Conservation (phyloP, 2,797 vertebrate genomes). For the Squalus acanthias region DNA sequence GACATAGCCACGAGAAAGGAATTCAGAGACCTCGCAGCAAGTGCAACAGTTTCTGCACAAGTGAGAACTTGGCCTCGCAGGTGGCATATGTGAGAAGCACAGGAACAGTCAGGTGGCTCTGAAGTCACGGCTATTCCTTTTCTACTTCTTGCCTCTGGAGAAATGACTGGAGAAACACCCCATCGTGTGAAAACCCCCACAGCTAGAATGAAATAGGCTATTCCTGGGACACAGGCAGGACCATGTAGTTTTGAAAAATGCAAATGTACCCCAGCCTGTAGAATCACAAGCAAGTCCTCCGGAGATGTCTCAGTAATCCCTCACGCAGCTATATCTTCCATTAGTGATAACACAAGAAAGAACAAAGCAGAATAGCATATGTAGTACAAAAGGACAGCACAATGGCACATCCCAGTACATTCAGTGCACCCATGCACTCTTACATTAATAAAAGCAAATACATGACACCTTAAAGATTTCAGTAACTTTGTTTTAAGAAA, state of each 20-base stretch:
- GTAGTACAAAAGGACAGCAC: not conserved
- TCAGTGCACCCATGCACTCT: not conserved
- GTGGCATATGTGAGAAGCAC: not conserved
- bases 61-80: not conserved
- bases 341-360: not conserved
- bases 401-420: not conserved
- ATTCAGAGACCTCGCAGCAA: not conserved
- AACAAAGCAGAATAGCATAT: not conserved
- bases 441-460: not conserved
- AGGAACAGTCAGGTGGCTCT: not conserved
- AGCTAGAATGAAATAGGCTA: not conserved
- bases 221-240: not conserved
- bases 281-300: not conserved
- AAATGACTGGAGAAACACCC: not conserved
- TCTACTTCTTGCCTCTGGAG: not conserved
- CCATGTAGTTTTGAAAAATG: not conserved
- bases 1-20: not conserved
- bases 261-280: not conserved
- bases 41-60: not conserved
- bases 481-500: not conserved
- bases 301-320: not conserved
- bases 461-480: not conserved
- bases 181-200: not conserved
- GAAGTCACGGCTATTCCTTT: not conserved
- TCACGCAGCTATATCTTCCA: not conserved